A percentile compares a stretch with the other conserved stretches of the same genome.
These are phyloP conservation scores for Nomada fucata DNA, from an alignment of 2,888 invertebrate genomes.

Conservation along the genomic window DNA sequence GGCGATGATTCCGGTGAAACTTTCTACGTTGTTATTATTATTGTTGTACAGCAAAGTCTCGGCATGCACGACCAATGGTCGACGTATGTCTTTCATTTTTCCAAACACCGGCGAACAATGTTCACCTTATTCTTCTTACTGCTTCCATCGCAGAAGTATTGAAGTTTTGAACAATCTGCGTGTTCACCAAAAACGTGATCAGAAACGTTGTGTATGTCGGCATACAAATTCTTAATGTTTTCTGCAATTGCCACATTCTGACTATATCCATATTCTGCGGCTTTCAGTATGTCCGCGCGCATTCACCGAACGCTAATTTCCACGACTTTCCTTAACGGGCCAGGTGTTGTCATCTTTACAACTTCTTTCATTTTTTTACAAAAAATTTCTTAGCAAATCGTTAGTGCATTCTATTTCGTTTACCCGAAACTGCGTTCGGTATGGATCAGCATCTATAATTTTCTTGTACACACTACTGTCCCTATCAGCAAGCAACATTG, in stretches of 20 bases:
- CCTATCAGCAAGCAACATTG: no score
- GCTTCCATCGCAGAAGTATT: background rate
- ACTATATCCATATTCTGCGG: background rate
- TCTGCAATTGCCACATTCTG: background rate
- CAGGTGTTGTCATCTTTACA: background rate
- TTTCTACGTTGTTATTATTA: background rate
- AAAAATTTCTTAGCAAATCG: background rate
- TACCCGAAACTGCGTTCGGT: no score
- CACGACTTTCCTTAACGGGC: background rate
- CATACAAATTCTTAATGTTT: no score
- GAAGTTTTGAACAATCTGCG: no score
- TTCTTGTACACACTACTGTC: no score
- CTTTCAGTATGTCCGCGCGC: background rate
- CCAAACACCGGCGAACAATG: background rate
- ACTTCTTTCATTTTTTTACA: background rate
- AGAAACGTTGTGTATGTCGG: no score
- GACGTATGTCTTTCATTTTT: background rate
- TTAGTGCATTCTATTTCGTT: no score
- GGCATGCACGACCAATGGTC: background rate
- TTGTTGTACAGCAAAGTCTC: background rate
- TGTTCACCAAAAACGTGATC: no score
- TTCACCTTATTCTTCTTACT: background rate
- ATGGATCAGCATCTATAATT: no score
- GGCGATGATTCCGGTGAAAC: background rate
- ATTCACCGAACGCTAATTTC: background rate